Percentiles rank a stretch among this genome's conserved stretches.
Conservation (phyloP, 2,888 invertebrate species). For the Odontocerum albicorne region DNA sequence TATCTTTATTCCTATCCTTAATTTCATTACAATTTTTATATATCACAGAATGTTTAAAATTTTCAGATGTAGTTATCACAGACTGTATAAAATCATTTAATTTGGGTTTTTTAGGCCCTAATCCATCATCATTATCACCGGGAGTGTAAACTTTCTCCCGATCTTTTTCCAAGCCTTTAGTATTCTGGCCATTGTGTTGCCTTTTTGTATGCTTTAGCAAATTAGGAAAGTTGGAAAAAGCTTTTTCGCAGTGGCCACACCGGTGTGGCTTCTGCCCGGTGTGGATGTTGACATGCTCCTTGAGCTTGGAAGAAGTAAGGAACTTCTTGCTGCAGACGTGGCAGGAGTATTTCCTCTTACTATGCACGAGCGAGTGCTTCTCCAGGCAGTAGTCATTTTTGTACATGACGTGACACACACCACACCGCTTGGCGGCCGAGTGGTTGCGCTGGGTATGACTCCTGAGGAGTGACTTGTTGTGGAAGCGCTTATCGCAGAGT, state of each 20-base stretch:
- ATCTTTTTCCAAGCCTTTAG: constrained; percentile 41
- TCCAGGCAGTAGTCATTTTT: constrained; percentile 45
- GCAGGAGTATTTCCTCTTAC: constrained; percentile 57
- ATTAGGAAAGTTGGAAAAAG: constrained; percentile 62
- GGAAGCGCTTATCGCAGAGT: constrained; percentile 15
- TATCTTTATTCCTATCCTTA: constrained; percentile 15
- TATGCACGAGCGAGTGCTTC: constrained; percentile 58
- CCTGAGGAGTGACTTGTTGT: constrained; percentile 1
- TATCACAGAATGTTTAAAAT: constrained; percentile 28
- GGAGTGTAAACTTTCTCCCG: constrained; percentile 1
- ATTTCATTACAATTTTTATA: constrained; percentile 19
- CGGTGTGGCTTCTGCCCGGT: constrained; percentile 59
- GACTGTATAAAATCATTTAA: constrained; percentile 17
- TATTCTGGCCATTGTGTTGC: constrained; percentile 55
- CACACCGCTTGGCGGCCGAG: constrained; percentile 7
- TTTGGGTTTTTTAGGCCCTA: background rate
- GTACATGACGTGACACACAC: constrained; percentile 12
- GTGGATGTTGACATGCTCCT: constrained; percentile 62
- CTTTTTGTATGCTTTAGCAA: constrained; percentile 61
- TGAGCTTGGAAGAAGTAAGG: constrained; percentile 59
- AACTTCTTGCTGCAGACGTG: constrained; percentile 59
- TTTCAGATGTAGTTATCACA: constrained; percentile 28
- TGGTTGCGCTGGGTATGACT: background rate
- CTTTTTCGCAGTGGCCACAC: constrained; percentile 60
- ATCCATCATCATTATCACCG: constrained; percentile 8